These are phyloP conservation scores for Rhadinocentrus ornatus DNA, from an alignment of 2,797 vertebrate species.

Conservation along the genomic window DNA sequence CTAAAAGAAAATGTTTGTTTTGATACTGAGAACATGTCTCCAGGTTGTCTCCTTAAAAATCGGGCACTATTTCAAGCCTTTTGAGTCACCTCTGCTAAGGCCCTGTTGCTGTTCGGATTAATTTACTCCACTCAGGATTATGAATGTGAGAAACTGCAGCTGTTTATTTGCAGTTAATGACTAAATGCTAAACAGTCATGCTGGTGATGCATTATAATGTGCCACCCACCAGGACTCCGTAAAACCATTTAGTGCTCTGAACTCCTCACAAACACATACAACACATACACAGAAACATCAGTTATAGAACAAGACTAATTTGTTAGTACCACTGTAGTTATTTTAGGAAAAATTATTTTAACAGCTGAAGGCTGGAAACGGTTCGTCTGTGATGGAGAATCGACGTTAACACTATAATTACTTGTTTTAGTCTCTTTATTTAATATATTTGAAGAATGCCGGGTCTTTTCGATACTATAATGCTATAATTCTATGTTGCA, in stretches of 20 bases:
- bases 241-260: conserved; percentile 38
- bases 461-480: background rate
- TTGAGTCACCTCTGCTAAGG: conserved; percentile 31
- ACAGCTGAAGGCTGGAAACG: background rate
- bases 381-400: no score
- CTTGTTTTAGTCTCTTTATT: no score
- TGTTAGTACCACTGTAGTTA: conserved; percentile 20
- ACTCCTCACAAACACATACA: conserved; percentile 39
- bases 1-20: background rate
- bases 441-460: background rate
- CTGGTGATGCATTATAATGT: conserved; percentile 47
- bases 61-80: conserved; percentile 17
- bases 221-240: conserved; percentile 51
- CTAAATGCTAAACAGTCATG: conserved; percentile 41
- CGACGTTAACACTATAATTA: no score
- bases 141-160: conserved; percentile 51
- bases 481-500: background rate
- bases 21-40: background rate
- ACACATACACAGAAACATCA: conserved; percentile 35
- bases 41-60: conserved; percentile 7
- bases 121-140: conserved; percentile 43
- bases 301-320: conserved; percentile 36
- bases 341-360: background rate
- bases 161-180: conserved; percentile 57
- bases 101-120: conserved; percentile 33